phyloP scores from a whole-genome alignment of 1,140 invertebrate species.

The Lasioglossum albipes region DNA sequence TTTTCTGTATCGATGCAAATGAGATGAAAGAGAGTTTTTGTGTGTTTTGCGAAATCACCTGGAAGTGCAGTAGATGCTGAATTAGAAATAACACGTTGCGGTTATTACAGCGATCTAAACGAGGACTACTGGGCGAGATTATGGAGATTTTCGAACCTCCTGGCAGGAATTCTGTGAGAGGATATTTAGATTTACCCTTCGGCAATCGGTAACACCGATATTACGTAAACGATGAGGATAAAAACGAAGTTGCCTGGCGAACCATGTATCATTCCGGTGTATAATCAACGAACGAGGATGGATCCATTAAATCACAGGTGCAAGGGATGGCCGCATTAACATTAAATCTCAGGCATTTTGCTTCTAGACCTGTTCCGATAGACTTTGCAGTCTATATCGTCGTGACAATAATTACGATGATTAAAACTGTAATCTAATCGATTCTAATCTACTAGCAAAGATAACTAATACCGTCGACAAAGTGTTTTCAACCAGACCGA shows the following conservation, averaged over 20 bases:
- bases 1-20: no score
- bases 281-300: constrained; percentile 18
- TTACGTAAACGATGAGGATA: constrained; percentile 25
- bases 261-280: constrained; percentile 17
- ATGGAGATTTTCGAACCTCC: background rate
- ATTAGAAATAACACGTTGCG: no score
- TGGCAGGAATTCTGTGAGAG: background rate
- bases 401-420: no score
- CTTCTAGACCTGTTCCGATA: background rate
- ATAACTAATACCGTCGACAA: no score
- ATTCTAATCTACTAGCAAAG: no score
- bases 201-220: constrained; percentile 26
- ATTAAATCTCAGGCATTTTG: constrained; percentile 16
- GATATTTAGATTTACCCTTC: background rate
- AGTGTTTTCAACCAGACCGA: no score
- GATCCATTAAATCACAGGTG: constrained; percentile 18
- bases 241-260: constrained; percentile 2
- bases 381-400: background rate
- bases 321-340: constrained; percentile 11
- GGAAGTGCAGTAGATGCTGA: no score
- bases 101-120: no score
- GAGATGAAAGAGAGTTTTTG: no score
- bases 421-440: no score
- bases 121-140: background rate
- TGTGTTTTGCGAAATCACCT: no score